Base-by-base conservation (phyloP, 2,797 vertebrate genomes). In the Enteromius argenteus region DNA sequence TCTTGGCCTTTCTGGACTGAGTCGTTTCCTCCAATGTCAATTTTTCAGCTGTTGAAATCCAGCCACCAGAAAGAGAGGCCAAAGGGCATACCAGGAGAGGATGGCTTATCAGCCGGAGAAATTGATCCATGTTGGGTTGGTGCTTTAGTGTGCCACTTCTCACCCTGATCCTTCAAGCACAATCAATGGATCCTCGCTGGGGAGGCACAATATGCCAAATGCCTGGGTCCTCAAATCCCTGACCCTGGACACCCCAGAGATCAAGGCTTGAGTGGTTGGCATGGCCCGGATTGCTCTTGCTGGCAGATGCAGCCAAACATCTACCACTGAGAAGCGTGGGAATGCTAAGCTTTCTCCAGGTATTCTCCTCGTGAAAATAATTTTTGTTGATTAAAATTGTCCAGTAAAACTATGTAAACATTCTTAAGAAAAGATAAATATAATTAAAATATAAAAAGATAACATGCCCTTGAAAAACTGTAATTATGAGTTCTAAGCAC, bases 1-100 rank as follows among this genome's bases (percentile, higher is more conserved):
- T 93, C 91, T 89, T 84, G 91, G 90, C 94, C 94, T 95, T 96
- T 95, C 80, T 89, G 91, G 91, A 89, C 92, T 92, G 91, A 89
- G 92, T 92, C 87, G 88, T 89, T 90, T 87, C 81, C 87, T 91
- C 88, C 83, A 60, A 87, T 89, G 93, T 93, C 92, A 92, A 85
- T 92, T 90, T 92, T 90, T 79, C 91, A 85, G 82, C 84, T 89
- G 91, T 91, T 92, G 88, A 91, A 92, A 91, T 91, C 86, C 88
- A 91, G 89, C 92, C 93, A 93, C 91, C 90, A 79, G 80, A n/a
- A 53, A 51, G 68, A 21, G 71, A 73, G 81, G 78, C 73, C 51
- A 42, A 71, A 56, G 79, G 71, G 53, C 11, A 49, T n/a, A 21
- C 74, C 10, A 46, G 80, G 64, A 23, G 23, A 56, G 69, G 71